phyloP scores from a whole-genome alignment of 2,797 vertebrate species.

The Anguilla marmorata region DNA sequence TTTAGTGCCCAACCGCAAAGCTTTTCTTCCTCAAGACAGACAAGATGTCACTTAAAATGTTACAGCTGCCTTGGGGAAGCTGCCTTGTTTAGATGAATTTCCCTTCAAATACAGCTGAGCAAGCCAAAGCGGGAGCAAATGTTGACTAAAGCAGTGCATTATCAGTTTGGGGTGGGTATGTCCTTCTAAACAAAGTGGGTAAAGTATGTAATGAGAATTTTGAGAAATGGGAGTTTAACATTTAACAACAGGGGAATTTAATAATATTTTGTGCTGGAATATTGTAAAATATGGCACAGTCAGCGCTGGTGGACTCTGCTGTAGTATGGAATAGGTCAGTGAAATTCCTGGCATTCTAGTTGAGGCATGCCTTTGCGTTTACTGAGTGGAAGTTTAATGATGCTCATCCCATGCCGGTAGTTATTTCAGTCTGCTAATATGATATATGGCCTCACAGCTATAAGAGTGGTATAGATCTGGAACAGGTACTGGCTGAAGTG shows the following conservation, averaged over 20 bases:
- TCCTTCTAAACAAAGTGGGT: neutral
- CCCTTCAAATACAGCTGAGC: conserved; percentile 2
- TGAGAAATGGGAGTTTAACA: neutral
- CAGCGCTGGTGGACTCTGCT: neutral
- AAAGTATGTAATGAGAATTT: neutral
- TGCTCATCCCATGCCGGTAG: neutral
- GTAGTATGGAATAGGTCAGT: conserved; percentile 26
- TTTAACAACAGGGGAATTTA: neutral
- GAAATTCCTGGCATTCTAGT: conserved; percentile 35
- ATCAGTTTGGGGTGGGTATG: neutral
- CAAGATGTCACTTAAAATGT: neutral
- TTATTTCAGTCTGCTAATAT: neutral
- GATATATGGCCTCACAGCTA: neutral
- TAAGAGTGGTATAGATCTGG: neutral
- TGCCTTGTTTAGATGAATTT: neutral
- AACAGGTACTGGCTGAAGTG: conserved; percentile 6
- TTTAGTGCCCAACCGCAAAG: neutral
- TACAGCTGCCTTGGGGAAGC: conserved; percentile 5
- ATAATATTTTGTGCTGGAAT: neutral
- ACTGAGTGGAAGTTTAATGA: conserved; percentile 9
- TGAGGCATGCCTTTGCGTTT: conserved; percentile 16
- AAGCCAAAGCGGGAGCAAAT: neutral
- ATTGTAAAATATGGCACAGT: neutral
- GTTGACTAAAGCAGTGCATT: neutral
- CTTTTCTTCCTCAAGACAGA: neutral